phyloP scores from a whole-genome alignment of 2,113 vertebrate species.

The Rhea americana region DNA sequence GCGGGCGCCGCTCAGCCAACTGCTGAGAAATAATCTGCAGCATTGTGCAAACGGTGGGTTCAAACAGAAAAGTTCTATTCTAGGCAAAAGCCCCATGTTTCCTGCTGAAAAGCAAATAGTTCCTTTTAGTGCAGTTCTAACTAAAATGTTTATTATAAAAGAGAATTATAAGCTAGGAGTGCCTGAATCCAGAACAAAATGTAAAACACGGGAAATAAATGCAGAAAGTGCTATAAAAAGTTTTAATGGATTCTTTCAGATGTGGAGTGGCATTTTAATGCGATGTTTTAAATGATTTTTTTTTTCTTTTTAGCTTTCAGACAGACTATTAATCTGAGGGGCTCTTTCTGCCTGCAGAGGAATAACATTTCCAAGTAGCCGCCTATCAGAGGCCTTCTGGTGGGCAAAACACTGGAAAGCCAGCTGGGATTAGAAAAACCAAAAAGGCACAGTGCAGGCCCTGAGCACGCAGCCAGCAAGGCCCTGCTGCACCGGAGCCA shows the following conservation, averaged over 20 bases:
- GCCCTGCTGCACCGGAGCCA: accelerated
- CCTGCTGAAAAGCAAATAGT: conserved; percentile 4
- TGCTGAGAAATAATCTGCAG: not conserved
- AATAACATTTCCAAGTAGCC: conserved; percentile 37
- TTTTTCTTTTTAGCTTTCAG: conserved; percentile 49
- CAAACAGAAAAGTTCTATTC: not conserved
- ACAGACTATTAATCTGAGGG: conserved; percentile 50
- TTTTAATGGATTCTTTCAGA: conserved; percentile 49
- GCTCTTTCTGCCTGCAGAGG: conserved; percentile 30
- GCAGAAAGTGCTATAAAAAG: conserved; percentile 56
- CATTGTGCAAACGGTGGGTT: not conserved
- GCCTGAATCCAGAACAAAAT: conserved; percentile 30
- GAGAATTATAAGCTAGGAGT: not conserved
- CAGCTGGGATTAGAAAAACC: not conserved
- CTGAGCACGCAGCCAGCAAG: not conserved
- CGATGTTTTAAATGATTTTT: conserved; percentile 37
- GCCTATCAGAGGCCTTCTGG: conserved; percentile 9
- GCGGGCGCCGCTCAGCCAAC: no score
- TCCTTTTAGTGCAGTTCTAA: not conserved
- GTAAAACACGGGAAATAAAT: conserved; percentile 51
- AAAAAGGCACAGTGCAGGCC: not conserved
- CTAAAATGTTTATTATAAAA: conserved; percentile 19
- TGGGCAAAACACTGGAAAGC: not conserved
- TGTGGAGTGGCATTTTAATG: conserved; percentile 62
- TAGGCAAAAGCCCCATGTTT: not conserved